Evolutionary conservation across 2,797 vertebrate species (phyloP), one percentile per base, ranked within the genome.

Genomic region (Lateolabrax maculatus): DNA sequence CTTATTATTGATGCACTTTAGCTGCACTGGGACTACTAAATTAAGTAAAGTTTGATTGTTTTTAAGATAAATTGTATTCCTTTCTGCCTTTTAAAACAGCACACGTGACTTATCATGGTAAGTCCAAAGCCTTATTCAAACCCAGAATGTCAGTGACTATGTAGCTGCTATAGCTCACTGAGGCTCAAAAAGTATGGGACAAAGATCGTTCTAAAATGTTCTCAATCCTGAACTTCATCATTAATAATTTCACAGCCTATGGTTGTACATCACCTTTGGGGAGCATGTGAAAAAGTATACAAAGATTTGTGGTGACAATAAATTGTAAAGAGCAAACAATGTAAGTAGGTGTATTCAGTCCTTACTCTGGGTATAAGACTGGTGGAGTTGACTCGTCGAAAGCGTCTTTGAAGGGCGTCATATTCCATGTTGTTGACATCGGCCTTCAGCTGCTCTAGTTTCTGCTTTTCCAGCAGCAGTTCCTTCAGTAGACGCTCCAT

Each of bases 351-450:
- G 53, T 6, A 6, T 36, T 52, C 3, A 49, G 55, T 64, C 18
- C 97, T 97, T 95, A 99, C 98, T 95, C 96, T 96, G 67, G 98
- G 98, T 92, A 97, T 98, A 48, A 97, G 91, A 86, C 95, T 97
- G 83, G 96, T 97, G 83, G 96, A 97, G 95, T 96, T 99, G 87
- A 99, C 98, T 85, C 98, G 94, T 90, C 97, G 94, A 88, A 99
- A 97, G 44, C 98, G 96, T 84, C 98, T 97, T 93, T 99, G 98
- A 94, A 99, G 97, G 70, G 97, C 96, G 44, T 99, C 97, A 37
- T 98, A 97, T 88, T 99, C 98, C 98, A 98, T 99, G 75, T 96
- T 95, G 81, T 99, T 99, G 74, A 99, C 98, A 72, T 99, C 97
- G 0, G 95, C 84, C 90, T 99, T 99, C 86, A 99, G 89, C 37